Evolutionary conservation across 2,797 vertebrate species (phyloP).

Genomic region (Setipinna tenuifilis): DNA sequence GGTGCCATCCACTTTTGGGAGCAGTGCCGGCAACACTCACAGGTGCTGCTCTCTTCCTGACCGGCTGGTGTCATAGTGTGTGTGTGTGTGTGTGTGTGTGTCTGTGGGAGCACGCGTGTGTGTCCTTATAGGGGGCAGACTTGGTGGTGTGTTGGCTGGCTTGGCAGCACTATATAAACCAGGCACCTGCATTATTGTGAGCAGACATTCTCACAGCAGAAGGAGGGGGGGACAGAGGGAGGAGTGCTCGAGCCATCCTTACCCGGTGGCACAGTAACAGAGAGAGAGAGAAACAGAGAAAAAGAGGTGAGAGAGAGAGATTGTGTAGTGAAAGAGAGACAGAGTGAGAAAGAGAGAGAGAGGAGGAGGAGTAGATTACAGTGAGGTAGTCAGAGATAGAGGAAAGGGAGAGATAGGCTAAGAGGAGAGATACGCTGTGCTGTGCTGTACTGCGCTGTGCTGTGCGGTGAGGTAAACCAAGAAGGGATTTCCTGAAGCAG

Average conservation of each 20-base stretch:
- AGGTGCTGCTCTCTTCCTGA: slow-evolving; percentile 9
- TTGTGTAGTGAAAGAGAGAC: slow-evolving; percentile 23
- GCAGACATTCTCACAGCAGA: slow-evolving; percentile 68
- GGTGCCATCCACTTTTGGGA: slow-evolving; percentile 16
- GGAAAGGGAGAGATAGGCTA: slow-evolving; percentile 42
- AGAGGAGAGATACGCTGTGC: not conserved
- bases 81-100: not conserved
- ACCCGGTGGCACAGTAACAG: not conserved
- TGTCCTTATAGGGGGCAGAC: not conserved
- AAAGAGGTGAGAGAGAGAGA: slow-evolving; percentile 25
- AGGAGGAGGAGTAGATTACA: slow-evolving; percentile 30
- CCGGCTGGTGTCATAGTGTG: not conserved
- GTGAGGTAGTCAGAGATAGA: slow-evolving; percentile 38
- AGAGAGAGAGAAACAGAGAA: not conserved
- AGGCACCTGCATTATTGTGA: slow-evolving; percentile 62
- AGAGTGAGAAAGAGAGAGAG: slow-evolving; percentile 18
- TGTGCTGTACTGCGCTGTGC: not conserved
- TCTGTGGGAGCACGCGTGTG: not conserved
- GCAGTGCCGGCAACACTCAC: not conserved
- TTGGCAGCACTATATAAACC: slow-evolving; percentile 32
- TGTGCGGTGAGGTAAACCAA: not conserved
- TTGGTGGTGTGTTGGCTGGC: slow-evolving; percentile 21
- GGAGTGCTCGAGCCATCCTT: not conserved
- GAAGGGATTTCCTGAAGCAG: not conserved
- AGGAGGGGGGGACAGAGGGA: not conserved